phyloP scores from a whole-genome alignment of 2,797 vertebrate species.

The Clarias pachynema region DNA sequence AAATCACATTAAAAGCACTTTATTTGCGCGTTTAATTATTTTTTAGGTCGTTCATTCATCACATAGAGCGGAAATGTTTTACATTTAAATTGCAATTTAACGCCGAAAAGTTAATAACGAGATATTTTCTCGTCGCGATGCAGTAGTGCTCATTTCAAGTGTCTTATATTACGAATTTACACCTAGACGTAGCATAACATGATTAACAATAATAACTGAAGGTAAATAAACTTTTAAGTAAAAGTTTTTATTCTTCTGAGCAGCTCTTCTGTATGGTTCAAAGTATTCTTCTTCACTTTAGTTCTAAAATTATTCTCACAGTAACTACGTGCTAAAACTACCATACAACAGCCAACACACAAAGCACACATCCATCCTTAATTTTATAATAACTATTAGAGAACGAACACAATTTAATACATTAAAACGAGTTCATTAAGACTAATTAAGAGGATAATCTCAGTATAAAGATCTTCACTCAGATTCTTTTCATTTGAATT shows the following conservation, averaged over 20 bases:
- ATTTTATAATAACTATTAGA: not conserved
- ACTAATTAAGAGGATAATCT: slow-evolving; percentile 29
- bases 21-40: not conserved
- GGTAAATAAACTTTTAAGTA: not conserved
- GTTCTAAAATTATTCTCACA: not conserved
- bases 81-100: not conserved
- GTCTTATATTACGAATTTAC: not conserved
- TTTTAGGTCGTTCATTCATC: not conserved
- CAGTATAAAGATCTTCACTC: slow-evolving; percentile 6
- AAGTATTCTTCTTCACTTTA: slow-evolving; percentile 10
- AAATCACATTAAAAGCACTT: not conserved
- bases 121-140: not conserved
- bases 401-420: not conserved
- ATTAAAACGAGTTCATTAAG: slow-evolving; percentile 9
- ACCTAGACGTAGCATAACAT: not conserved
- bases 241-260: not conserved
- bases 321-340: not conserved
- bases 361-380: not conserved
- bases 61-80: not conserved
- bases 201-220: not conserved
- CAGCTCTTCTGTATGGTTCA: slow-evolving; percentile 46
- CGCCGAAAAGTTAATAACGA: not conserved
- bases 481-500: slow-evolving; percentile 23
- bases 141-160: not conserved
- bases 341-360: not conserved